These are phyloP conservation scores for Campoletis raptor DNA, from an alignment of 2,888 invertebrate genomes.

Conservation along the genomic window DNA sequence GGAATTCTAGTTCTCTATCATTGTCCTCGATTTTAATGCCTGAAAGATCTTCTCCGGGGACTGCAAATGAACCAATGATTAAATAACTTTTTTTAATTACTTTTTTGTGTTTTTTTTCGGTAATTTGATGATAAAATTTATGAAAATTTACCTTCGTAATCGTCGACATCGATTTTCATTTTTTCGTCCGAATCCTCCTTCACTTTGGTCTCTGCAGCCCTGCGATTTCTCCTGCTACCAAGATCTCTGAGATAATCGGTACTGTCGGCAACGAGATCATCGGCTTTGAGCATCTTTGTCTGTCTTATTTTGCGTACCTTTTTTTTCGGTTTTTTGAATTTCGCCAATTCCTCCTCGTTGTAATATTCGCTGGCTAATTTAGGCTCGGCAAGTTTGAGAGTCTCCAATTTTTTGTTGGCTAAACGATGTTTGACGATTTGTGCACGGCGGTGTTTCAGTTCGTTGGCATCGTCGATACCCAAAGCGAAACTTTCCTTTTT, in stretches of 20 bases:
- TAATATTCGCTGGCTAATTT: slow-evolving; percentile 95
- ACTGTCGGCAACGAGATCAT: slow-evolving; percentile 87
- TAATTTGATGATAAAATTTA: not conserved
- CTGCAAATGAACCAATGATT: slow-evolving; percentile 64
- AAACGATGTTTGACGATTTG: slow-evolving; percentile 86
- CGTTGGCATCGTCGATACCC: slow-evolving; percentile 88
- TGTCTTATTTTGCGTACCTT: slow-evolving; percentile 89
- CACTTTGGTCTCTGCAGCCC: slow-evolving; percentile 80
- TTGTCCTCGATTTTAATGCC: slow-evolving; percentile 89
- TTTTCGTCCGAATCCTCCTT: slow-evolving; percentile 86
- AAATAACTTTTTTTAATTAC: not conserved
- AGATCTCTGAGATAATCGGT: slow-evolving; percentile 82
- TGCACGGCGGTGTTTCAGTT: slow-evolving; percentile 86
- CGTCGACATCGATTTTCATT: slow-evolving; percentile 87
- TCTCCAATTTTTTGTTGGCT: slow-evolving; percentile 90
- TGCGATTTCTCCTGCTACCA: slow-evolving; percentile 85
- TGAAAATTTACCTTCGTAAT: slow-evolving; percentile 86
- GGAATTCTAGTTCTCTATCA: slow-evolving; percentile 90
- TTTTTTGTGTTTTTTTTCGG: not conserved
- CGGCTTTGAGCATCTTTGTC: slow-evolving; percentile 89
- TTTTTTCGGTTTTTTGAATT: slow-evolving; percentile 96
- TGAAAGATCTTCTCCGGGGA: slow-evolving; percentile 82
- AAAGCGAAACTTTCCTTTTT: slow-evolving; percentile 91
- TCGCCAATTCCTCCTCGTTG: slow-evolving; percentile 92
- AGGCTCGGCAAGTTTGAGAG: slow-evolving; percentile 89